Evolutionary conservation across 2,888 invertebrate genomes (phyloP).

Genomic region (Aradus depressus): DNA sequence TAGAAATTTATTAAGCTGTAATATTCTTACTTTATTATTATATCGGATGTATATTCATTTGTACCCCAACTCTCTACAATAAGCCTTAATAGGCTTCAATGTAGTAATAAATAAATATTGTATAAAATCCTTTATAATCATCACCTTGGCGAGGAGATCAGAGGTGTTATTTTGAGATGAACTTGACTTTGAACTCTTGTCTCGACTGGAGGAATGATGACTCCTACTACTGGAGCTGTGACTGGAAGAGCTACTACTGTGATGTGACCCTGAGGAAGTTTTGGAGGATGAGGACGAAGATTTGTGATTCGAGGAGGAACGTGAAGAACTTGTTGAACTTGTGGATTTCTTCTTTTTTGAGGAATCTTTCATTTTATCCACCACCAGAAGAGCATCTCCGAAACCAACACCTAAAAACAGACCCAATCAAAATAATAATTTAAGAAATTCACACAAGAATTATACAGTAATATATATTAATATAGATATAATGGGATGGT

Average conservation of each 20-base stretch:
- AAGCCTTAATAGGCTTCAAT: no score
- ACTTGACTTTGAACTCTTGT: neutral
- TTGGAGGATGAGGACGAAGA: slow-evolving; percentile 12
- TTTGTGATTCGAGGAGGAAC: slow-evolving; percentile 2
- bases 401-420: slow-evolving; percentile 29
- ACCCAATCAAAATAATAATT: neutral
- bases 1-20: no score
- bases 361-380: slow-evolving; percentile 20
- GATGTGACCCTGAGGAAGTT: neutral
- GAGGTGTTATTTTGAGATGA: slow-evolving; percentile 4
- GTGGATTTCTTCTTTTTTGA: slow-evolving; percentile 31
- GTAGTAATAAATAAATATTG: no score
- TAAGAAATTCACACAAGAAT: neutral
- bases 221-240: neutral
- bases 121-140: no score
- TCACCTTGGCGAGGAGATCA: no score
- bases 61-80: no score
- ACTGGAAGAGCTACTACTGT: neutral
- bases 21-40: no score
- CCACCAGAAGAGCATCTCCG: slow-evolving; percentile 31
- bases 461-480: neutral
- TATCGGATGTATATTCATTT: no score
- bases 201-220: no score
- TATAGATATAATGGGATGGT: neutral
- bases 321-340: slow-evolving; percentile 11